These are phyloP conservation scores for Leptoteleia sp. DNA, from an alignment of 1,140 invertebrate genomes.

Conservation along the genomic window DNA sequence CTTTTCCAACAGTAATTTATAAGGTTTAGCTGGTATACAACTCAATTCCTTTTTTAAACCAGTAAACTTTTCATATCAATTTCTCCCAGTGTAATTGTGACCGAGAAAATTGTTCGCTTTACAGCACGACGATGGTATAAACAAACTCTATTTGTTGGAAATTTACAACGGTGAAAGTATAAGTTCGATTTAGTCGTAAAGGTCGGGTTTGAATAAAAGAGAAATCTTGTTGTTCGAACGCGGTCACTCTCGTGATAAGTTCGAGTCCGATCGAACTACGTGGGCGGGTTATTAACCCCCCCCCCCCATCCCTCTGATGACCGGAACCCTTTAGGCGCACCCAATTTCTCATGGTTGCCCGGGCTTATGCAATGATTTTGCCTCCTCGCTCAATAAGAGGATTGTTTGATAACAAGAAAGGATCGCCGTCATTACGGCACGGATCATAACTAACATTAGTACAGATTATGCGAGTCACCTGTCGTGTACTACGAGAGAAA, in stretches of 20 bases:
- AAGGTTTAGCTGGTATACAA: no score
- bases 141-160: conserved; percentile 35
- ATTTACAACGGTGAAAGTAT: not conserved
- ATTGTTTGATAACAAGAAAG: conserved; percentile 46
- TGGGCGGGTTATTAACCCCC: conserved; percentile 35
- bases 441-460: conserved; percentile 43
- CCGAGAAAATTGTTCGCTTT: no score
- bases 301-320: no score
- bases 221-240: conserved; percentile 28
- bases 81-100: no score
- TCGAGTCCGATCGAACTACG: conserved; percentile 2
- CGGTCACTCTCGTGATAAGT: conserved; percentile 31
- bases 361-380: conserved; percentile 34
- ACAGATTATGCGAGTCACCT: conserved; percentile 53
- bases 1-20: no score
- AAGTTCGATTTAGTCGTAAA: conserved; percentile 19
- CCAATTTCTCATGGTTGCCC: conserved; percentile 30
- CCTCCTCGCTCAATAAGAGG: conserved; percentile 29
- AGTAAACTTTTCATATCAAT: no score
- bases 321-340: conserved; percentile 13
- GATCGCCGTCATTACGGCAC: conserved; percentile 38
- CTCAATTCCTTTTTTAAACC: no score
- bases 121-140: no score
- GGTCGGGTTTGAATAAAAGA: conserved; percentile 33
- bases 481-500: conserved; percentile 30